These are phyloP conservation scores for Euleptes europaea DNA, from an alignment of 2,113 vertebrate species.

Conservation along the genomic window DNA sequence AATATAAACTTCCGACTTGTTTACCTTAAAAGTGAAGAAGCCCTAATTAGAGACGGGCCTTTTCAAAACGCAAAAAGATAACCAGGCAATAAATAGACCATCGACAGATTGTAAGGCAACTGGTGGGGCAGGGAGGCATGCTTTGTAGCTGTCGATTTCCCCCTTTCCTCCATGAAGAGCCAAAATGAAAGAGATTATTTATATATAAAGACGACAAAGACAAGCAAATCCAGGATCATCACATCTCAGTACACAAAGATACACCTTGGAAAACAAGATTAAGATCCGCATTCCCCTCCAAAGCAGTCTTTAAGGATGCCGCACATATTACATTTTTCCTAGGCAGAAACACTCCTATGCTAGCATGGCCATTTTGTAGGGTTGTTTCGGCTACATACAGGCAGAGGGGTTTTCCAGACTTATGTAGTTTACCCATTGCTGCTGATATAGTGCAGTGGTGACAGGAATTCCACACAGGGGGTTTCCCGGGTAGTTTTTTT, in stretches of 20 bases:
- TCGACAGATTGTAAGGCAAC: conserved; percentile 35
- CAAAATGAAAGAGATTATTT: conserved; percentile 37
- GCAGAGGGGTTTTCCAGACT: background rate
- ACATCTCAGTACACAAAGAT: background rate
- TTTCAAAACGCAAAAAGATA: conserved; percentile 61
- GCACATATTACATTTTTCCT: background rate
- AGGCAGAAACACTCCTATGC: background rate
- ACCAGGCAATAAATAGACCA: conserved; percentile 32
- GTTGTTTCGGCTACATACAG: background rate
- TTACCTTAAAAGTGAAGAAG: conserved; percentile 59
- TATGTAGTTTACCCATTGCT: too few species aligned
- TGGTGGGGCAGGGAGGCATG: background rate
- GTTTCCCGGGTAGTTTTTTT: too few species aligned
- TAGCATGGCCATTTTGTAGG: background rate
- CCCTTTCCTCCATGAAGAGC: conserved; percentile 44
- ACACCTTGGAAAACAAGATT: background rate
- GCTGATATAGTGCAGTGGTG: too few species aligned
- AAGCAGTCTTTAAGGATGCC: too few species aligned
- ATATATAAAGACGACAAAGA: conserved; percentile 38
- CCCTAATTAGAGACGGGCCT: conserved; percentile 58
- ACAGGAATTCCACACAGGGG: too few species aligned
- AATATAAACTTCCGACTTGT: conserved; percentile 67
- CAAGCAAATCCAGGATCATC: conserved; percentile 16
- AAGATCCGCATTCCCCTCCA: background rate
- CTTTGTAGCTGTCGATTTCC: conserved; percentile 28